These are phyloP conservation scores for Parotocinclus haroldoi DNA, from an alignment of 2,797 vertebrate genomes.

Conservation along the genomic window DNA sequence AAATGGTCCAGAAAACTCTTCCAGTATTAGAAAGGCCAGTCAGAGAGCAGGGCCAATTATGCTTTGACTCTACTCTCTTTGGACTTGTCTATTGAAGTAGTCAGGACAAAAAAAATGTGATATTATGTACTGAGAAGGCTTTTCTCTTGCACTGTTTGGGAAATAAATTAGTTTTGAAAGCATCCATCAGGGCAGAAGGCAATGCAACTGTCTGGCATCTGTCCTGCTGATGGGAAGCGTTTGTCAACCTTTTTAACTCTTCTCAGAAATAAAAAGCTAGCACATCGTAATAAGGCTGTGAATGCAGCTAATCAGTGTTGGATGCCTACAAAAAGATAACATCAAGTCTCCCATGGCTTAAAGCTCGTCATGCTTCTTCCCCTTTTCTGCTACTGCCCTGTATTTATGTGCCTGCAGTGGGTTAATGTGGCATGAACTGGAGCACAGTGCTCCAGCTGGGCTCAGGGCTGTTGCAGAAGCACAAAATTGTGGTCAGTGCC, in stretches of 20 bases:
- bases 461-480: conserved; percentile 10
- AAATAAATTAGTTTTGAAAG: conserved; percentile 38
- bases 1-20: no score
- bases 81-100: no score
- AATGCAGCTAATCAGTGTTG: neutral
- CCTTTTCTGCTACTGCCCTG: conserved; percentile 17
- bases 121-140: no score
- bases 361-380: conserved; percentile 15
- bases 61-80: no score
- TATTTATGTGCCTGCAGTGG: conserved; percentile 39
- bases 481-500: conserved; percentile 16
- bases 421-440: conserved; percentile 61
- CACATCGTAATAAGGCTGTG: no score
- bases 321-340: conserved; percentile 1
- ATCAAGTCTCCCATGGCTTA: conserved; percentile 15
- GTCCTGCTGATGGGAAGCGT: neutral
- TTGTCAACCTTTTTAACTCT: no score
- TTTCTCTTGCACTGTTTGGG: no score
- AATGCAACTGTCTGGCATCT: neutral
- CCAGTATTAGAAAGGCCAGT: no score
- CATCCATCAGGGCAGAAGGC: conserved; percentile 10
- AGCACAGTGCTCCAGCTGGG: conserved; percentile 49
- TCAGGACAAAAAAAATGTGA: no score
- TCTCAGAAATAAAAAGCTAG: no score
- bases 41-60: no score